Percentiles rank a stretch among this genome's conserved stretches.
These are phyloP conservation scores for Engraulis encrasicolus DNA, from an alignment of 2,113 vertebrate genomes.

Conservation along the genomic window DNA sequence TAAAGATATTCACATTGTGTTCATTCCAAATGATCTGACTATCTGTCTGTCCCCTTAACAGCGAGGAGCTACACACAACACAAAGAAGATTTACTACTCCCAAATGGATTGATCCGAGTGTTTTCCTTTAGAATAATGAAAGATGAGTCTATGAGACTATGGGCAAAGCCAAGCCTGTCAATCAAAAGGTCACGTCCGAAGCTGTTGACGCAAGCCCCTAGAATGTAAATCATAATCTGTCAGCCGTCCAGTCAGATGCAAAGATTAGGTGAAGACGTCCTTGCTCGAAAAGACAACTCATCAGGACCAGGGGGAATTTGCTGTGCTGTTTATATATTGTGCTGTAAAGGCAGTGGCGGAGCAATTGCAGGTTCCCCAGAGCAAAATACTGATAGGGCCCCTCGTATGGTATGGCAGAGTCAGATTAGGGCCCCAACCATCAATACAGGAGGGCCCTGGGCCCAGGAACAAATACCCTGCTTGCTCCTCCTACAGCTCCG, in stretches of 20 bases:
- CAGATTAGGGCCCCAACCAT: too few species aligned
- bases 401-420: too few species aligned
- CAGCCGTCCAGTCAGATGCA: conserved; percentile 3
- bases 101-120: neutral
- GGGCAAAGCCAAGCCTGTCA: neutral
- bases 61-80: neutral
- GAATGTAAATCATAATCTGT: conserved; percentile 15
- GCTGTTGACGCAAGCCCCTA: neutral
- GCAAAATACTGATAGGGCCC: too few species aligned
- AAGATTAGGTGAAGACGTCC: conserved; percentile 13
- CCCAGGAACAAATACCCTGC: too few species aligned
- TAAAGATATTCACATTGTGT: neutral
- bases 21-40: neutral
- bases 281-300: neutral
- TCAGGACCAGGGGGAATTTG: neutral
- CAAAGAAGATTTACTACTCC: neutral
- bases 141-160: conserved; percentile 2
- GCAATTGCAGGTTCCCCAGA: too few species aligned
- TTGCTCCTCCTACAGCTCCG: too few species aligned
- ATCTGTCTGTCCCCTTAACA: neutral
- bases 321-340: neutral
- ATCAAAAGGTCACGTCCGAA: neutral
- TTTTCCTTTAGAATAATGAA: conserved; percentile 11
- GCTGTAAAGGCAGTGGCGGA: too few species aligned
- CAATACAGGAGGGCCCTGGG: too few species aligned